Percentiles rank a stretch among this genome's conserved stretches.
These are phyloP conservation scores for Talpa occidentalis DNA, from an alignment of 2,113 vertebrate genomes.

Conservation along the genomic window DNA sequence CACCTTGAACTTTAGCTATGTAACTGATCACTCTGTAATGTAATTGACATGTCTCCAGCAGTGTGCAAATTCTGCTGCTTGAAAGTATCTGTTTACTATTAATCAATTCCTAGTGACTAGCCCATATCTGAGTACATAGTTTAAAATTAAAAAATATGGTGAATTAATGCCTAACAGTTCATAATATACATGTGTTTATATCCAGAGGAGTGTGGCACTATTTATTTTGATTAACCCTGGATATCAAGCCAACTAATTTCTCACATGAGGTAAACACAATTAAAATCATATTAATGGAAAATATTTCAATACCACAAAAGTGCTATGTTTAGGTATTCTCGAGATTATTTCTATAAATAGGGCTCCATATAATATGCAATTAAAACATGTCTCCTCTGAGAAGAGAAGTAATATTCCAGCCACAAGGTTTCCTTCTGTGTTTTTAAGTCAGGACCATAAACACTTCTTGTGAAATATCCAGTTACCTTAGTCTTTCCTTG, in stretches of 20 bases:
- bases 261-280: neutral
- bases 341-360: constrained; percentile 53
- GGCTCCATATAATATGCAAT: constrained; percentile 33
- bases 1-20: neutral
- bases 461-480: neutral
- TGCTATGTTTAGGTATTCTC: neutral
- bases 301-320: neutral
- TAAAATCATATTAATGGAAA: neutral
- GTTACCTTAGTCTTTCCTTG: neutral
- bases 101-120: neutral
- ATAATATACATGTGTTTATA: neutral
- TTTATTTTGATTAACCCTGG: neutral
- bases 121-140: neutral
- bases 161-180: neutral
- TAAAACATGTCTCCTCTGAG: constrained; percentile 32
- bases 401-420: neutral
- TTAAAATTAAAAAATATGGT: neutral
- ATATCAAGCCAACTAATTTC: neutral
- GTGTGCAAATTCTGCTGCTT: neutral
- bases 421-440: constrained; percentile 27
- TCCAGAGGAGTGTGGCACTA: neutral
- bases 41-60: neutral
- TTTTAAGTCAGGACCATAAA: neutral
- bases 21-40: neutral
- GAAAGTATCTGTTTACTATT: neutral